phyloP scores from a whole-genome alignment of 2,797 vertebrate species.

The Novumbra hubbsi region DNA sequence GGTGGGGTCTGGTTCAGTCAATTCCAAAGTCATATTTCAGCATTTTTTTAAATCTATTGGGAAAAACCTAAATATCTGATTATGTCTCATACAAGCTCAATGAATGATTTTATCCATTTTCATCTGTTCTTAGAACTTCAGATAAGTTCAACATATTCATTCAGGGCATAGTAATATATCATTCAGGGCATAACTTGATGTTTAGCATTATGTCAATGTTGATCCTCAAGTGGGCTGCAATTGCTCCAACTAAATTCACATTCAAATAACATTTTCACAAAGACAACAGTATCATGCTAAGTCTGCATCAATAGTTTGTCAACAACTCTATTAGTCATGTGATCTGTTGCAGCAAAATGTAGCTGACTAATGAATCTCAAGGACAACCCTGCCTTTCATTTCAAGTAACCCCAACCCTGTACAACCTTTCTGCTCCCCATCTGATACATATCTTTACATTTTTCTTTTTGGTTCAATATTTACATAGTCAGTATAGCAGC shows the following conservation, averaged over 20 bases:
- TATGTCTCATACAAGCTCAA: neutral
- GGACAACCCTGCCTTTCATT: slow-evolving; percentile 4
- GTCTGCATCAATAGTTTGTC: neutral
- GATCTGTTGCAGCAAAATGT: neutral
- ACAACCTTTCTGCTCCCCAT: neutral
- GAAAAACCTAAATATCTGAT: neutral
- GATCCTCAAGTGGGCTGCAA: neutral
- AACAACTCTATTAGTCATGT: slow-evolving; percentile 1
- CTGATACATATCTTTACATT: neutral
- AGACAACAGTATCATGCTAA: neutral
- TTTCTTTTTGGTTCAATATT: slow-evolving; percentile 25
- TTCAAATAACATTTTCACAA: neutral
- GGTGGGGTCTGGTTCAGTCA: neutral
- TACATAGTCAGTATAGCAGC: slow-evolving; percentile 29
- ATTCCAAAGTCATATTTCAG: neutral
- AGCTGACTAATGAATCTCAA: neutral
- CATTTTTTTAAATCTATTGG: neutral
- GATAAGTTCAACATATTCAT: neutral
- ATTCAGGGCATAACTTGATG: too few species aligned
- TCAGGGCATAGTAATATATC: neutral
- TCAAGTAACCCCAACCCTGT: slow-evolving; percentile 16
- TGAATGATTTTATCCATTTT: too few species aligned
- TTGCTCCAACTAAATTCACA: neutral
- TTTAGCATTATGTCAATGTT: neutral
- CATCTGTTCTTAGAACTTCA: neutral